phyloP scores from a whole-genome alignment of 2,113 vertebrate genomes.

The Ancistrus triradiatus region DNA sequence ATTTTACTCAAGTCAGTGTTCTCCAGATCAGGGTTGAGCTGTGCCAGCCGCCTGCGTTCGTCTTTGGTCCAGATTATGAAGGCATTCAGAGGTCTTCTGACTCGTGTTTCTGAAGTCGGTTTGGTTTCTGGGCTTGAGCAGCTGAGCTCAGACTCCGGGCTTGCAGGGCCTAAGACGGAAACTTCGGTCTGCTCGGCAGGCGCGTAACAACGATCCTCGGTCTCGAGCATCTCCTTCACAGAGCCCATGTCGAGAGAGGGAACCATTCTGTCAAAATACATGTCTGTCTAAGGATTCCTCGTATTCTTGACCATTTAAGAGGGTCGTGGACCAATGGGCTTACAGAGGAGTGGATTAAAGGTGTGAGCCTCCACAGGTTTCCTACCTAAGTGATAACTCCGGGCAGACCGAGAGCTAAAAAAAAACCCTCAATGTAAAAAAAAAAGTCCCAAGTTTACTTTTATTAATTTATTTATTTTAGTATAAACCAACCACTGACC shows the following conservation, averaged over 20 bases:
- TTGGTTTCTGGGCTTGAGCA: constrained; percentile 76
- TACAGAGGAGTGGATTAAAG: constrained; percentile 68
- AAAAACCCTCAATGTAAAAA: neutral
- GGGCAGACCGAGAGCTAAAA: neutral
- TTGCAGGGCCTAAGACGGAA: constrained; percentile 50
- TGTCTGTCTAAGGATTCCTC: constrained; percentile 35
- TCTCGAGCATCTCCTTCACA: constrained; percentile 33
- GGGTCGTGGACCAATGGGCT: constrained; percentile 62
- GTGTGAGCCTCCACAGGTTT: constrained; percentile 69
- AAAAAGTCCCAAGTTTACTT: too few species aligned
- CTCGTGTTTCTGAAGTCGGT: constrained; percentile 56
- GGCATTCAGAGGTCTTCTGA: constrained; percentile 75
- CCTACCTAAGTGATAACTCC: constrained; percentile 51
- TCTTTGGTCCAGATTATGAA: constrained; percentile 83
- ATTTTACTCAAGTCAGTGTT: constrained; percentile 80
- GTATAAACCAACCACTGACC: too few species aligned
- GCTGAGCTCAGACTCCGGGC: constrained; percentile 65
- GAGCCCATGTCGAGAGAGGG: constrained; percentile 43
- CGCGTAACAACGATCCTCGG: constrained; percentile 32
- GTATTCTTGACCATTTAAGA: constrained; percentile 6
- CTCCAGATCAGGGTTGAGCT: constrained; percentile 72
- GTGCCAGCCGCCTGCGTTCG: constrained; percentile 69
- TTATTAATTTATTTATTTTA: too few species aligned
- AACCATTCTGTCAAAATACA: constrained; percentile 56
- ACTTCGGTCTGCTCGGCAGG: constrained; percentile 32